phyloP scores from a whole-genome alignment of 1,140 invertebrate species.

The Tenebrio molitor region DNA sequence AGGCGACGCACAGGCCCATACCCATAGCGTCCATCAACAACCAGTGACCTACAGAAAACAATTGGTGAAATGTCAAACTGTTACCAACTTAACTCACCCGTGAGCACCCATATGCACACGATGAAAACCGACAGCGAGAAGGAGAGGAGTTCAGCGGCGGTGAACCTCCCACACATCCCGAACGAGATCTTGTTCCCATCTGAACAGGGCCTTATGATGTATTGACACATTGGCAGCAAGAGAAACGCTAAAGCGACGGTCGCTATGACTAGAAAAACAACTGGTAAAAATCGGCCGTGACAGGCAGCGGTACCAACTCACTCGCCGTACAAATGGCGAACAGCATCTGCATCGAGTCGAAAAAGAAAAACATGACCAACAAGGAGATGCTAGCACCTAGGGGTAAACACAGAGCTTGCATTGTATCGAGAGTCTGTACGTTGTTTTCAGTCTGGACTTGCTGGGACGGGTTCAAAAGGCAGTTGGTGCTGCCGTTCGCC shows the following conservation, averaged over 20 bases:
- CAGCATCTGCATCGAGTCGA: conserved; percentile 98
- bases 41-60: conserved; percentile 82
- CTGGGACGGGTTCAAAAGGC: conserved; percentile 68
- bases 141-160: conserved; percentile 92
- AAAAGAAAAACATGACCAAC: conserved; percentile 98
- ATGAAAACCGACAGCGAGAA: conserved; percentile 93
- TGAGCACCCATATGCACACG: conserved; percentile 96
- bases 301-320: conserved; percentile 65
- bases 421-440: conserved; percentile 94
- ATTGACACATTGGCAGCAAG: conserved; percentile 96
- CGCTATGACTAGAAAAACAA: conserved; percentile 85
- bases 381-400: conserved; percentile 95
- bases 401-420: conserved; percentile 97
- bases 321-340: conserved; percentile 98
- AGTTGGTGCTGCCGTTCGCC: conserved; percentile 70
- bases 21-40: conserved; percentile 98
- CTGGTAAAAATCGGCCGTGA: background rate
- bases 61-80: too few relatives aligned
- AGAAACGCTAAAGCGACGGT: conserved; percentile 96
- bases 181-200: conserved; percentile 92
- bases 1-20: conserved; percentile 97
- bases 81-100: conserved; percentile 71
- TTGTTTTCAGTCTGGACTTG: conserved; percentile 71
- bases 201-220: conserved; percentile 90
- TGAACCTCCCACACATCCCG: conserved; percentile 90